phyloP scores from a whole-genome alignment of 2,888 invertebrate genomes.

The Antheraea assamensis region DNA sequence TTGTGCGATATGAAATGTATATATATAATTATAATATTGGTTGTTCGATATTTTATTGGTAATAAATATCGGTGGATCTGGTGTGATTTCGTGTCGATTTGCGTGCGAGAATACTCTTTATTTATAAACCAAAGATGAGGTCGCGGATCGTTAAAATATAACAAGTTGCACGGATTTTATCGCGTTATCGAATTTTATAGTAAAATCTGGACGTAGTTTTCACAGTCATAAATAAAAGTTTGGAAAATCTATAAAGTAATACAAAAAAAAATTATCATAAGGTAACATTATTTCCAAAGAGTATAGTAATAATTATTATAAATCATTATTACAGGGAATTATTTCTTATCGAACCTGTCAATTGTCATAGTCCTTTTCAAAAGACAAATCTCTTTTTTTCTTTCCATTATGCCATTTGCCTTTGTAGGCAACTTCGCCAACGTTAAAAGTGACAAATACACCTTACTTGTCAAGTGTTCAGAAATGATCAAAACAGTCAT shows the following conservation, averaged over 20 bases:
- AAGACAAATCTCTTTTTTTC: too few relatives aligned
- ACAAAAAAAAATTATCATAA: neutral
- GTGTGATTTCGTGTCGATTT: slow-evolving; percentile 50
- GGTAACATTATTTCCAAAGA: neutral
- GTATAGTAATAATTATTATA: too few relatives aligned
- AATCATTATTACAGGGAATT: too few relatives aligned
- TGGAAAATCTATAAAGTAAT: neutral
- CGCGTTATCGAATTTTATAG: neutral
- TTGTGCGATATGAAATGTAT: slow-evolving; percentile 28
- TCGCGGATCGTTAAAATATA: slow-evolving; percentile 45
- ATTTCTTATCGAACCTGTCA: too few relatives aligned
- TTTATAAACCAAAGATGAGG: slow-evolving; percentile 61
- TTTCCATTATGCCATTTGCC: too few relatives aligned
- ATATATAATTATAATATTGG: slow-evolving; percentile 51
- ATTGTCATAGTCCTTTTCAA: too few relatives aligned
- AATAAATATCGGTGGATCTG: slow-evolving; percentile 72
- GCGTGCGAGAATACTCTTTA: slow-evolving; percentile 52
- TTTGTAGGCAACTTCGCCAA: too few relatives aligned
- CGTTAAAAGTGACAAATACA: too few relatives aligned
- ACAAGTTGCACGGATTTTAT: slow-evolving; percentile 15
- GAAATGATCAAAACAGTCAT: too few relatives aligned
- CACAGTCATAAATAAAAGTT: neutral
- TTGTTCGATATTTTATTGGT: slow-evolving; percentile 64
- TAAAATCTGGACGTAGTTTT: neutral
- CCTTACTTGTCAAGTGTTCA: too few relatives aligned